These are phyloP conservation scores for Menidia beryllina DNA, from an alignment of 2,113 vertebrate genomes.

Conservation along the genomic window DNA sequence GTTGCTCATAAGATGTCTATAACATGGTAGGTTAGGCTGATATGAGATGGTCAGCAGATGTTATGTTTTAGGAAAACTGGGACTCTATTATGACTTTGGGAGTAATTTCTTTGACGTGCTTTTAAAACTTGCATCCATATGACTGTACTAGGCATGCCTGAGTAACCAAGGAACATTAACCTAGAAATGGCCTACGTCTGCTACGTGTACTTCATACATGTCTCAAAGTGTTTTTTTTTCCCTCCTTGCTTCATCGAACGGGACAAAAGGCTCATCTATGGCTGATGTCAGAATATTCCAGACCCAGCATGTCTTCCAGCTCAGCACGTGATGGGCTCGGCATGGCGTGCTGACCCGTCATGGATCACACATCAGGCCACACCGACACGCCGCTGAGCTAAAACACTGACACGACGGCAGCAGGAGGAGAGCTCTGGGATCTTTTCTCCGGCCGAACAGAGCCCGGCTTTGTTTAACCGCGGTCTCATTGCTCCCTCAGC, in stretches of 20 bases:
- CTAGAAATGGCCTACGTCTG: neutral
- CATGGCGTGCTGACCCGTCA: constrained; percentile 18
- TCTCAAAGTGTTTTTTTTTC: neutral
- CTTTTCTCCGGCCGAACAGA: constrained; percentile 48
- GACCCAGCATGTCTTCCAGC: constrained; percentile 28
- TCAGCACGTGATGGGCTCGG: neutral
- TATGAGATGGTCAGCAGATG: too few relatives aligned
- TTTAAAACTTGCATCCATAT: too few relatives aligned
- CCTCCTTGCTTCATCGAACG: constrained; percentile 19
- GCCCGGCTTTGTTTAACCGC: constrained; percentile 33
- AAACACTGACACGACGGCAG: constrained; percentile 14
- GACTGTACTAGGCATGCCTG: too few relatives aligned
- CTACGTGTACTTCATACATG: neutral
- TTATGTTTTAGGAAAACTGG: too few relatives aligned
- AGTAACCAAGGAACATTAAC: too few relatives aligned
- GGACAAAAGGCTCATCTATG: constrained; percentile 22
- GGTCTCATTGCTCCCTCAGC: constrained; percentile 15
- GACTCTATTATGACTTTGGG: too few relatives aligned
- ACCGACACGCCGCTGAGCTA: constrained; percentile 3
- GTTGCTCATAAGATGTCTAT: too few relatives aligned
- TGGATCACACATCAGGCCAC: neutral
- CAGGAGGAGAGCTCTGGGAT: constrained; percentile 25
- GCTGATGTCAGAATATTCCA: constrained; percentile 29
- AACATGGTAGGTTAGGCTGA: too few relatives aligned
- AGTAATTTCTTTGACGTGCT: too few relatives aligned